These are phyloP conservation scores for Pipistrellus pygmaeus DNA, from an alignment of 2,797 vertebrate species.

Conservation along the genomic window DNA sequence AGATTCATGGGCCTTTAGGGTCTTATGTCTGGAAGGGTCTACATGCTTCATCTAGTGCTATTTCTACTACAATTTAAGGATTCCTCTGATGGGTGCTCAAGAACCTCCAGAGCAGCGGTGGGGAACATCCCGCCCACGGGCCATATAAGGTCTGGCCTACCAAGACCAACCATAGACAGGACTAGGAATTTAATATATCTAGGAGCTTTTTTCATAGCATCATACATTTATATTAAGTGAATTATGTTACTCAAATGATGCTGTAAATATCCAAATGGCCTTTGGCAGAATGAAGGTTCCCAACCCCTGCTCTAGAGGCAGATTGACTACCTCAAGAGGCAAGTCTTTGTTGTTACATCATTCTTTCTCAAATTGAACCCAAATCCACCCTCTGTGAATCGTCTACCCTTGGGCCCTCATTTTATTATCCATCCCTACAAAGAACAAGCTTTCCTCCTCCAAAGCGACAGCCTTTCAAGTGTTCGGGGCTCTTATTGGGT, in stretches of 20 bases:
- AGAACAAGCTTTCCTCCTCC: background rate
- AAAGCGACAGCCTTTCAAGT: background rate
- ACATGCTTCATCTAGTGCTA: background rate
- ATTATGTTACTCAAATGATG: too few species aligned
- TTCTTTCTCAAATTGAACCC: background rate
- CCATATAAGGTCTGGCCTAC: too few species aligned
- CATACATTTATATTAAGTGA: too few species aligned
- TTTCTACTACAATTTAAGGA: background rate
- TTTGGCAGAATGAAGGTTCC: too few species aligned
- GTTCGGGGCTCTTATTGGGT: background rate
- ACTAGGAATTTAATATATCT: too few species aligned
- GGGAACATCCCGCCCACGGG: too few species aligned
- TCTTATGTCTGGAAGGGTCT: background rate
- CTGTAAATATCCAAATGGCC: too few species aligned
- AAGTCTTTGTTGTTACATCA: background rate
- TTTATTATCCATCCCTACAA: background rate
- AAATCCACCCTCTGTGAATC: background rate
- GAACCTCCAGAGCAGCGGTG: background rate
- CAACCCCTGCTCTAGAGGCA: background rate
- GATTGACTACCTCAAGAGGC: background rate
- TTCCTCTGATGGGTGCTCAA: background rate
- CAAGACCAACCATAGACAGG: too few species aligned
- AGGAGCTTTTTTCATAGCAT: too few species aligned
- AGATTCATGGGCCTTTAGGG: background rate
- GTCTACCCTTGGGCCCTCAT: background rate